phyloP scores from a whole-genome alignment of 1,140 invertebrate species.

The Lordiphosa collinella region DNA sequence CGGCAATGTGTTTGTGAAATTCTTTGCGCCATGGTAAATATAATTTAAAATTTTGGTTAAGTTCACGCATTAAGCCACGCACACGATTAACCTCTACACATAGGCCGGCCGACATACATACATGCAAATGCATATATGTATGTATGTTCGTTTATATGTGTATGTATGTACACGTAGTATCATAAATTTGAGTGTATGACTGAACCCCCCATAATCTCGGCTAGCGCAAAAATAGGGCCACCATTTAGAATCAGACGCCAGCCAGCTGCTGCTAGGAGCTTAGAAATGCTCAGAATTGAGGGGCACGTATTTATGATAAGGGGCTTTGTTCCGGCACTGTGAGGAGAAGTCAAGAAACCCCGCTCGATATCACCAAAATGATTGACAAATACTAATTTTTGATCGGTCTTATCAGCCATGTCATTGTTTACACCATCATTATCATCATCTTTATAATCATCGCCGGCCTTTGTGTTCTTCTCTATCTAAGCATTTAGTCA shows the following conservation, averaged over 20 bases:
- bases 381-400: slow-evolving; percentile 35
- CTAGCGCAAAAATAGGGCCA: neutral
- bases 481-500: slow-evolving; percentile 20
- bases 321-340: slow-evolving; percentile 19
- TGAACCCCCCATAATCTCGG: neutral
- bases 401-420: slow-evolving; percentile 1
- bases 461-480: slow-evolving; percentile 2
- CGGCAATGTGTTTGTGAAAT: slow-evolving; percentile 87
- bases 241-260: neutral
- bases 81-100: neutral
- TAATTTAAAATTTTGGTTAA: slow-evolving; percentile 1
- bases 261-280: too few species aligned
- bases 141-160: neutral
- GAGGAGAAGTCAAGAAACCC: neutral
- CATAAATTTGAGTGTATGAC: neutral
- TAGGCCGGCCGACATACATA: neutral
- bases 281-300: slow-evolving; percentile 14
- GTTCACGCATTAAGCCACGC: slow-evolving; percentile 2
- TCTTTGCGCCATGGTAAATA: slow-evolving; percentile 88
- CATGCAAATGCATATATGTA: neutral
- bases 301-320: slow-evolving; percentile 37
- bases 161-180: neutral
- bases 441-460: slow-evolving; percentile 13
- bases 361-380: slow-evolving; percentile 2
- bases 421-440: neutral